Base-by-base conservation (phyloP, 2,888 invertebrate genomes). In the Pilophorus perplexus region DNA sequence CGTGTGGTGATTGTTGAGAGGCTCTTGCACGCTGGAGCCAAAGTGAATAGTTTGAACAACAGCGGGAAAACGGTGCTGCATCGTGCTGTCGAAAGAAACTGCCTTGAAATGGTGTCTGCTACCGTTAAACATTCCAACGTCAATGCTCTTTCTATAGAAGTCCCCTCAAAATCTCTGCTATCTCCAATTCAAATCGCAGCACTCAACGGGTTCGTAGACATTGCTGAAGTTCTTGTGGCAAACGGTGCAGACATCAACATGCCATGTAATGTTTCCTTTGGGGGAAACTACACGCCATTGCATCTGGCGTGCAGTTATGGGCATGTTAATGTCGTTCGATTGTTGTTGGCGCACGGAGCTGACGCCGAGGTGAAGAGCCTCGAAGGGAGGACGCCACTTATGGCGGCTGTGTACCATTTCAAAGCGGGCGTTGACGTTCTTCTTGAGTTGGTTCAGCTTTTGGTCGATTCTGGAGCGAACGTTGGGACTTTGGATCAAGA, bases 161-260 rank as follows among this genome's bases (percentile, higher is more conserved):
- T 40, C 12, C 16, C 23, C 2, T 20, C 25, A 42, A 59, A 59
- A 8, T 42, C 27, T 40, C 40, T 59, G 6, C 59, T 40, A 16
- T 33, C 59, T 25, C 59, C 59, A 4, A 27, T 59, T n/a, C 59
- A 59, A 42, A 42, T 59, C 5, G 59, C 59, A 18, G 42, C 20
- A 3, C 23, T 16, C 1, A 38, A 27, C 2, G 59, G 59, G 4
- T 27, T 42, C 23, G 23, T 22, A 27, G 44, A 40, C 20, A 42
- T 59, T 25, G 28, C 42, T 8, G 27, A 38, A 22, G 6, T 59
- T 4, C 25, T 59, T 5, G 25, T 42, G 8, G 23, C 38, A 8
- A 5, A 59, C 8, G 40, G 42, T 1, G 59, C 59, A 3, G 59
- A 59, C 23, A 42, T 59, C 23, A 59, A 59, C 23, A 40, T 59